Evolutionary conservation across 2,888 invertebrate genomes (phyloP).

Genomic region (Diloba caeruleocephala): DNA sequence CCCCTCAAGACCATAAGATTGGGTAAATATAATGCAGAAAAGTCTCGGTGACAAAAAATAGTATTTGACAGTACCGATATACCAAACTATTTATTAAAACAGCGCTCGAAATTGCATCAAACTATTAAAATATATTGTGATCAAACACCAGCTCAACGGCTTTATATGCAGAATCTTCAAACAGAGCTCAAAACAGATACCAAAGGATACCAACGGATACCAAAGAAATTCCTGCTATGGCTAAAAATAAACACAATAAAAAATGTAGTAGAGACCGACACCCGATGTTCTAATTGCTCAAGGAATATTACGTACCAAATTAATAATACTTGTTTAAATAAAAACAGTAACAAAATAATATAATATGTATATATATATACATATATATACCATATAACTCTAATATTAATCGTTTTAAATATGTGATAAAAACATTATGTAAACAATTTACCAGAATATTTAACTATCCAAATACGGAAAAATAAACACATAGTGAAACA

Average conservation of each 20-base stretch:
- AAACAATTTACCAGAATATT: no score
- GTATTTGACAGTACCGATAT: not conserved
- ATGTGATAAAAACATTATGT: no score
- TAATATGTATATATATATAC: no score
- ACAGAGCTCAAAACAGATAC: conserved; percentile 5
- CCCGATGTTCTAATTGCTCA: not conserved
- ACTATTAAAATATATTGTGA: conserved; percentile 2
- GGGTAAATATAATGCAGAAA: conserved; percentile 1
- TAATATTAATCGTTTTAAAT: no score
- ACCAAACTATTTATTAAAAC: conserved; percentile 3
- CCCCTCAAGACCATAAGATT: conserved; percentile 1
- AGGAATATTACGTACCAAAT: conserved; percentile 1
- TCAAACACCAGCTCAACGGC: conserved; percentile 4
- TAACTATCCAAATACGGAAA: no score
- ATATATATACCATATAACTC: no score
- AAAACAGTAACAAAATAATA: no score
- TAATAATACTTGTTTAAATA: no score
- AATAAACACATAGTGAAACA: no score
- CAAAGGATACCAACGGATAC: conserved; percentile 3
- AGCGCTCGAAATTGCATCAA: not conserved
- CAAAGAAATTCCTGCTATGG: not conserved
- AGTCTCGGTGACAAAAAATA: conserved; percentile 1
- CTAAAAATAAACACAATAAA: not conserved
- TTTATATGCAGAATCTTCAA: conserved; percentile 5
- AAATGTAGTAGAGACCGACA: not conserved